Percentiles rank a stretch among this genome's conserved stretches.
phyloP scores from a whole-genome alignment of 2,888 invertebrate species.

The Plebejus anna region DNA sequence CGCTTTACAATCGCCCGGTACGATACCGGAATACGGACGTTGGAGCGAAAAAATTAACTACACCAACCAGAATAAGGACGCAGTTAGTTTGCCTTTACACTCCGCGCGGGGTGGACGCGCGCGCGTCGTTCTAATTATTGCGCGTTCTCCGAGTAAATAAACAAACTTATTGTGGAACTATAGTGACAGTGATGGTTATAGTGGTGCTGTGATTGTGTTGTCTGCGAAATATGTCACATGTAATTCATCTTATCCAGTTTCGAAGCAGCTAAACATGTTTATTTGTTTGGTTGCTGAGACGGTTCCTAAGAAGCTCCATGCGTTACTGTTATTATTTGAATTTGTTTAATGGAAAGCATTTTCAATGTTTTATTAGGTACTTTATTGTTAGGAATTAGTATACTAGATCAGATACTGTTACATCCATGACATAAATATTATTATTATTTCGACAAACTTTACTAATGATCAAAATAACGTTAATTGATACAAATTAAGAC shows the following conservation, averaged over 20 bases:
- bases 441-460: neutral
- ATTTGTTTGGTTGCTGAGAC: constrained; percentile 73
- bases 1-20: constrained; percentile 42
- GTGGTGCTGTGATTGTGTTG: constrained; percentile 46
- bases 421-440: neutral
- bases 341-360: constrained; percentile 34
- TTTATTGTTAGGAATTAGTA: too few species aligned
- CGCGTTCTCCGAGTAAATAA: constrained; percentile 52
- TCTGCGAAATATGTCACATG: constrained; percentile 56
- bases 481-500: neutral
- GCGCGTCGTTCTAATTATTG: constrained; percentile 47
- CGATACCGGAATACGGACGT: constrained; percentile 27
- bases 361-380: neutral
- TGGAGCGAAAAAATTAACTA: constrained; percentile 29
- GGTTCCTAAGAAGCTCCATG: constrained; percentile 54
- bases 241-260: constrained; percentile 53
- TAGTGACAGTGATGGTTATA: constrained; percentile 56
- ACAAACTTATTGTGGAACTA: constrained; percentile 55
- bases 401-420: too few species aligned
- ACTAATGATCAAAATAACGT: neutral
- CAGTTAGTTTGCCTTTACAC: constrained; percentile 58
- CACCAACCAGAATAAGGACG: constrained; percentile 30
- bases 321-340: constrained; percentile 35
- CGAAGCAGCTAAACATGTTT: constrained; percentile 68
- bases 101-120: constrained; percentile 56